Evolutionary conservation across 2,797 vertebrate species (phyloP).

Genomic region (Rhabdophis nuchalis): DNA sequence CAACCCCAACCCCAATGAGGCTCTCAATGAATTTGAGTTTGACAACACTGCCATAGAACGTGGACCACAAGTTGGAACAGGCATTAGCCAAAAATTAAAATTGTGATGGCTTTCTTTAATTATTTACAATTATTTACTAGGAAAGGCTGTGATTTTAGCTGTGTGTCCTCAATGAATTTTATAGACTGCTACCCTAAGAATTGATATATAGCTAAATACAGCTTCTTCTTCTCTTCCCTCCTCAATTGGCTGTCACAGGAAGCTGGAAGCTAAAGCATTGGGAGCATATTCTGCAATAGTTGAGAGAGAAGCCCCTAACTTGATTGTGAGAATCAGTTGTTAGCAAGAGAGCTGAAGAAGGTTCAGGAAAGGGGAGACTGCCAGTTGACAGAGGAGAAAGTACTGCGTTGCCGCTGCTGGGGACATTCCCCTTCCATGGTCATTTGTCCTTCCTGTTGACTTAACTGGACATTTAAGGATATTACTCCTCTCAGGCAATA

Average conservation of each 20-base stretch:
- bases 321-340: conserved; percentile 33
- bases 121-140: not conserved
- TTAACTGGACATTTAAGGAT: not conserved
- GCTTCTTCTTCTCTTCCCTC: conserved; percentile 24
- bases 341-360: conserved; percentile 25
- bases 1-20: too few species aligned
- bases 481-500: not conserved
- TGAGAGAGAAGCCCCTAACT: not conserved
- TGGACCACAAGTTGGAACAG: not conserved
- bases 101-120: not conserved
- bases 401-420: not conserved
- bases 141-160: not conserved
- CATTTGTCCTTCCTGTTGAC: not conserved
- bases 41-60: not conserved
- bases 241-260: conserved; percentile 15
- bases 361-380: conserved; percentile 27
- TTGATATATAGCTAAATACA: not conserved
- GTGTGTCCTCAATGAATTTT: conserved; percentile 9
- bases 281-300: conserved; percentile 15
- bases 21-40: too few species aligned
- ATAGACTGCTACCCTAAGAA: conserved; percentile 4
- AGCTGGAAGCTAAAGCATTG: conserved; percentile 24
- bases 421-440: not conserved
- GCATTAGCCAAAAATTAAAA: not conserved
- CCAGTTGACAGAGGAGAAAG: conserved; percentile 19